Base-by-base conservation (phyloP, 2,113 vertebrate genomes). In the Salvelinus fontinalis region DNA sequence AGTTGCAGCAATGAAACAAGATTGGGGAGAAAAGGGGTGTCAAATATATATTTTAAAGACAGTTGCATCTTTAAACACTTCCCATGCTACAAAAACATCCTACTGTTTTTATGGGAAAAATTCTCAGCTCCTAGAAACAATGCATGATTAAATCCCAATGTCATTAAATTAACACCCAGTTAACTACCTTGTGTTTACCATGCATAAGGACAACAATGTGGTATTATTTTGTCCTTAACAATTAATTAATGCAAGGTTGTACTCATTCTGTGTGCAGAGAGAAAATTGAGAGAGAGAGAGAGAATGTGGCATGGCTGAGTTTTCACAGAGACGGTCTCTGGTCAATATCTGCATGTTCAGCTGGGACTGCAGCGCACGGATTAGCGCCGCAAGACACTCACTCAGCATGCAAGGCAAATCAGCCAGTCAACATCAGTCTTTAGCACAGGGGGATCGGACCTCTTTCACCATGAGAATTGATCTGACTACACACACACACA, bases 331-430 rank as follows among this genome's bases (percentile, higher is more conserved):
- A 20, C 22, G 64, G 29, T 75, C 8, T 4, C 34, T 67, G 62
- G 65, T 82, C 59, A 79, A 79, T 72, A 73, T 73, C 51, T 75
- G 51, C 39, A 54, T 66, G 71, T 78, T 82, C 76, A 78, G 54
- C n/a, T 77, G 75, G 79, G 80, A 78, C 67, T 78, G 73, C 51
- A 16, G 68, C 27, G 18, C 48, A 49, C 4, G 51, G 75, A 78
- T 75, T 78, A 81, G 22, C 29, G 9, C 68, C 62, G 73, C 62
- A 67, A 71, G 20, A 76, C 26, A 73, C 67, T 29, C 29, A 67
- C 70, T 74, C 71, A 76, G 74, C 73, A 79, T 79, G 70, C 74
- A 75, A 54, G 70, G 49, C 69, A 79, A 76, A 57, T 27, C 44
- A 39, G 20, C 64, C 29, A 67, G 20, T 57, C 26, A 39, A 73